Evolutionary conservation across 2,113 vertebrate species (phyloP).

Genomic region (Cynocephalus volans): DNA sequence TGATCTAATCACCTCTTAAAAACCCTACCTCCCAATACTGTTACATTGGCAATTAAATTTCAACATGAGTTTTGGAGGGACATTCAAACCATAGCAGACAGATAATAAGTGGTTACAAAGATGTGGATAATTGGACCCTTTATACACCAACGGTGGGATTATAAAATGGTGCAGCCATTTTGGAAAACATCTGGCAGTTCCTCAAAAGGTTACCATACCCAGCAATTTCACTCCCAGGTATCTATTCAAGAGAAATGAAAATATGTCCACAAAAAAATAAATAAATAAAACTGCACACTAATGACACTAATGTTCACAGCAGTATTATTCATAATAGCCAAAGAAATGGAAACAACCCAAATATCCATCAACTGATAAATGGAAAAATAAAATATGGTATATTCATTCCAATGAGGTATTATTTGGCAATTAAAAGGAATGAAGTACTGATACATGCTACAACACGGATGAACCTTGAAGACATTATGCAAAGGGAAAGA

Average conservation of each 20-base stretch:
- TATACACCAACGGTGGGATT: neutral
- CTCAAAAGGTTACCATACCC: neutral
- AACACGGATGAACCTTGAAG: neutral
- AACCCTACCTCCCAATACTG: no score
- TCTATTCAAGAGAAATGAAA: neutral
- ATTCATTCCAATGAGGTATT: neutral
- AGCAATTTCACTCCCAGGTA: neutral
- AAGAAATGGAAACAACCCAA: neutral
- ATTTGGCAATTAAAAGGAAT: neutral
- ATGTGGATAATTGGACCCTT: neutral
- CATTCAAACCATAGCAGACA: no score
- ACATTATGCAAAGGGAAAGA: neutral
- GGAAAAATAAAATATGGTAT: neutral
- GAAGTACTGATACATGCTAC: neutral
- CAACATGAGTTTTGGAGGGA: no score
- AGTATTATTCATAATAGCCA: neutral
- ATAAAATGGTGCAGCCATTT: neutral
- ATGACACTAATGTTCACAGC: neutral
- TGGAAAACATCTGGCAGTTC: neutral
- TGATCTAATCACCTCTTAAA: no score
- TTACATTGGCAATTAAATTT: no score
- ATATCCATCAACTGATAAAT: neutral
- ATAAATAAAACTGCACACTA: no score
- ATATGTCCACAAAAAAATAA: neutral
- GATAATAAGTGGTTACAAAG: neutral